Conservation (phyloP, 2,888 invertebrate genomes). For the Tenthredo scrophulariae region DNA sequence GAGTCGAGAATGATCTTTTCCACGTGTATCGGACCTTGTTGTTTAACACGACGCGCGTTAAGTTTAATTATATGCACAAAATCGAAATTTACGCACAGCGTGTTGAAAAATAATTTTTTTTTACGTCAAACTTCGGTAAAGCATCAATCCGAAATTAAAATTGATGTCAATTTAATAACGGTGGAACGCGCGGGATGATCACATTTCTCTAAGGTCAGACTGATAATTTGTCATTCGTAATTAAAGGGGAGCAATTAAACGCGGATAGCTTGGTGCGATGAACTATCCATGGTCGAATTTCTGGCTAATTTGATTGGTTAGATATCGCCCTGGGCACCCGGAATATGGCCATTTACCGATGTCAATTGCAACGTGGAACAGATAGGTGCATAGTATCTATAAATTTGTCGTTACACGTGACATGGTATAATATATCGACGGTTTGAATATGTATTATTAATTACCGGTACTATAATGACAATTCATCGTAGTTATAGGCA, state of each 20-base stretch:
- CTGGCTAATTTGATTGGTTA: slow-evolving; percentile 34
- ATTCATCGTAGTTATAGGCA: background rate
- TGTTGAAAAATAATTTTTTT: background rate
- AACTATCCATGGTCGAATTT: slow-evolving; percentile 15
- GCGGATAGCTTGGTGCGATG: background rate
- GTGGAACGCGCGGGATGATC: background rate
- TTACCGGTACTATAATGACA: background rate
- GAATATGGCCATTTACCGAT: slow-evolving; percentile 12
- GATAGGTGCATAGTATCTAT: background rate
- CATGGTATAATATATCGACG: background rate
- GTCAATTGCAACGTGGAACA: background rate
- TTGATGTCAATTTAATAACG: background rate
- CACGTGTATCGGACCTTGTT: too few relatives aligned
- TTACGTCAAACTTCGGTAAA: too few relatives aligned
- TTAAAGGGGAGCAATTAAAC: slow-evolving; percentile 33
- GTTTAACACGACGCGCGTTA: too few relatives aligned
- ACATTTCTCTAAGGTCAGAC: slow-evolving; percentile 7
- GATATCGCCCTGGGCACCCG: slow-evolving; percentile 31
- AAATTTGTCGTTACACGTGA: background rate
- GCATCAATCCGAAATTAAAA: background rate
- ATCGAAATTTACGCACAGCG: too few relatives aligned
- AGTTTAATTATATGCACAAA: too few relatives aligned
- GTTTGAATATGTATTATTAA: background rate
- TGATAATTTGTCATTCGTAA: slow-evolving; percentile 37
- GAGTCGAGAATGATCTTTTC: too few relatives aligned